These are phyloP conservation scores for Cotesia typhae DNA, from an alignment of 1,140 invertebrate species.

Conservation along the genomic window DNA sequence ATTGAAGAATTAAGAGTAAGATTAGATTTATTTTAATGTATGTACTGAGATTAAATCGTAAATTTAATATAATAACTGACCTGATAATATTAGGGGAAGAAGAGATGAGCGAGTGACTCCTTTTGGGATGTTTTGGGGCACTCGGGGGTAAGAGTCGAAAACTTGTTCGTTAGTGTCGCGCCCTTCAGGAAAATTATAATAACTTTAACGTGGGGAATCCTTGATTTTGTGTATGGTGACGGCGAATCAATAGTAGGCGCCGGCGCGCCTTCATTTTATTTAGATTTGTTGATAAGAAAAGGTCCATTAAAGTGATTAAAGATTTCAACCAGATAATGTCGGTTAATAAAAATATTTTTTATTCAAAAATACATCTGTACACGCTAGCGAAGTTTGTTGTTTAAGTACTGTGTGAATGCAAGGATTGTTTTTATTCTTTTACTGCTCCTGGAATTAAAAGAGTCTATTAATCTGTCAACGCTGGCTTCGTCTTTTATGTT, in stretches of 20 bases:
- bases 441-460: conserved; percentile 31
- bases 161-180: conserved; percentile 59
- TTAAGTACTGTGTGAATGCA: conserved; percentile 47
- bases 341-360: no score
- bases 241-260: conserved; percentile 59
- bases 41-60: neutral
- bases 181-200: conserved; percentile 50
- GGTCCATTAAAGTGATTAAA: neutral
- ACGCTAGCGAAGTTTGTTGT: conserved; percentile 32
- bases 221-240: conserved; percentile 32
- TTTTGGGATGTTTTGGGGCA: conserved; percentile 31
- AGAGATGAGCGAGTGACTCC: conserved; percentile 51
- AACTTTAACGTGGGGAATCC: conserved; percentile 15
- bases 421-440: conserved; percentile 36
- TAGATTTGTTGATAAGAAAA: conserved; percentile 13
- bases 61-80: conserved; percentile 48
- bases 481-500: conserved; percentile 42
- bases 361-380: neutral
- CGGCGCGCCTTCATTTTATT: conserved; percentile 48
- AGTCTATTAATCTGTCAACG: conserved; percentile 40
- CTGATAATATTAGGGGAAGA: conserved; percentile 53
- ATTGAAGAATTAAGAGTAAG: no score
- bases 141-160: conserved; percentile 52
- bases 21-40: no score
- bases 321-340: no score